Evolutionary conservation across 2,113 vertebrate species (phyloP), one percentile per base, ranked within the genome.

Genomic region (Merops nubicus): DNA sequence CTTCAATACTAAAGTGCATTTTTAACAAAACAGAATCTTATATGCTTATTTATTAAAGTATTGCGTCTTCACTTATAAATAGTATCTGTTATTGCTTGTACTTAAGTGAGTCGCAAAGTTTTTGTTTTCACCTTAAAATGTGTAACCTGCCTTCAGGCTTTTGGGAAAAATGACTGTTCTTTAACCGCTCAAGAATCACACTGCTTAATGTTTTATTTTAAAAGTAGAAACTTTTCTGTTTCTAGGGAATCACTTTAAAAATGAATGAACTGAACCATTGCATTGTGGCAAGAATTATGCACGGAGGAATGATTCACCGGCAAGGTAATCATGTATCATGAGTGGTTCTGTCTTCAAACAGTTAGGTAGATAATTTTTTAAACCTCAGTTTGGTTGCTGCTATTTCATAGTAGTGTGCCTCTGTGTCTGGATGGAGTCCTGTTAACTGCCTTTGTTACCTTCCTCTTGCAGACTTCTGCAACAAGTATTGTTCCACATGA

Each of bases 181-280:
- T 62, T 77, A 88, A 47, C 51, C 10, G 16, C 29, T 59, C 12
- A 48, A 69, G 67, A 92, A 62, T 76, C 43, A 63, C 14, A 14
- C 28, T 86, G 53, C 57, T 67, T 68, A 50, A 53, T 73, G 8
- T 45, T 79, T 80, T 88, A 54, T 84, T 79, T 78, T 79, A 76
- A 68, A 81, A 29, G 19, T 60, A 20, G 64, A 85, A 90, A 56
- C 25, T 23, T 83, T 91, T 90, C n/a, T 68, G 95, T 95, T 82
- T 93, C 70, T 95, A 99, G 99, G 99, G 99, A 94, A 99, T 99
- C 95, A 99, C 99, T 76, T 98, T 99, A 98, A 99, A 99, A 98
- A 99, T 99, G 99, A 99, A 99, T 92, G 99, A 99, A 73, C 97
- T 99, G 79, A 99, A 99, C 98, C 99, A 99, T 89, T 99, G 99